Evolutionary conservation across 2,888 invertebrate genomes (phyloP).

Genomic region (Chromoteleia sp.): DNA sequence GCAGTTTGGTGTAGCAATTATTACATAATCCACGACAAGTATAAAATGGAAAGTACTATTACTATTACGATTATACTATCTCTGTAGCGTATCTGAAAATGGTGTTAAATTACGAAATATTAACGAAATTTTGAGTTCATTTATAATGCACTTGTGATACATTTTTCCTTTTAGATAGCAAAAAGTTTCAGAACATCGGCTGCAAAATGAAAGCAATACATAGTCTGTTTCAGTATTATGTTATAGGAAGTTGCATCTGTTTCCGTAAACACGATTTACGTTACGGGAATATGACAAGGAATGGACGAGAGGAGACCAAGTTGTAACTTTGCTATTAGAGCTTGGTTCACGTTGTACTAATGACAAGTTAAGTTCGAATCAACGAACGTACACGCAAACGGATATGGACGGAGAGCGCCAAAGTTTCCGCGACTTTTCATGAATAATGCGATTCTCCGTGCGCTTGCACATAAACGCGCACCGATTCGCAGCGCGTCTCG

Average conservation of each 20-base stretch:
- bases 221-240: slow-evolving; percentile 3
- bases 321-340: slow-evolving; percentile 62
- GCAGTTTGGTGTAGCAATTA: no score
- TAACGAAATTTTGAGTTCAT: no score
- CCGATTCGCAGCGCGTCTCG: slow-evolving; percentile 29
- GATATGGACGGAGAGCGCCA: slow-evolving; percentile 11
- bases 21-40: no score
- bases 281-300: slow-evolving; percentile 49
- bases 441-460: slow-evolving; percentile 26
- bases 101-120: no score
- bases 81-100: no score
- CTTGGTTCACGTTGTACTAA: slow-evolving; percentile 40
- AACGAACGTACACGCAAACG: slow-evolving; percentile 45
- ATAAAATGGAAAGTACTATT: no score
- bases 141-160: no score
- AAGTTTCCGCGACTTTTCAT: slow-evolving; percentile 49
- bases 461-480: no score
- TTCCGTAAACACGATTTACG: slow-evolving; percentile 40
- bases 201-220: neutral
- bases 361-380: slow-evolving; percentile 61
- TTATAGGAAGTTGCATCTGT: slow-evolving; percentile 26
- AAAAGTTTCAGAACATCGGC: no score
- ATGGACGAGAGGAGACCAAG: slow-evolving; percentile 52
- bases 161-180: no score
- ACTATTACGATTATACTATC: no score